Percentiles rank a stretch among this genome's conserved stretches.
Conservation (phyloP, 2,888 invertebrate genomes). For the Microplitis manilae region DNA sequence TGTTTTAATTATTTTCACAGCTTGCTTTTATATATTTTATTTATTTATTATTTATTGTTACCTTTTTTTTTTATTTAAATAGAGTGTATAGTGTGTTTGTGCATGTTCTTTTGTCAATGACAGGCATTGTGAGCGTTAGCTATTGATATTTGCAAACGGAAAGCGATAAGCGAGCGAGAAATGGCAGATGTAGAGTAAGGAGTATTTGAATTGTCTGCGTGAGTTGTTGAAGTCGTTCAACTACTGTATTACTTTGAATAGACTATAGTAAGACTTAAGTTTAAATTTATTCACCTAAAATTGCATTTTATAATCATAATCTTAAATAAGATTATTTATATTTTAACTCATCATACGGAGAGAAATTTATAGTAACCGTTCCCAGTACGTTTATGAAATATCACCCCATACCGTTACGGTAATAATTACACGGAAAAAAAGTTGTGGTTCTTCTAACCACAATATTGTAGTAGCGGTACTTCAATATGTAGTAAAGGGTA, state of each 20-base stretch:
- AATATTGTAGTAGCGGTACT: no score
- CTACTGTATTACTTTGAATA: background rate
- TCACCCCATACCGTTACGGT: no score
- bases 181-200: slow-evolving; percentile 9
- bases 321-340: no score
- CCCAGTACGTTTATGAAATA: no score
- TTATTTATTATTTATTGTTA: no score
- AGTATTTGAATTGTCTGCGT: slow-evolving; percentile 15
- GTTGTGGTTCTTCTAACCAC: no score
- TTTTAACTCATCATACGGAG: no score
- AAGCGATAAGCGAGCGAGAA: slow-evolving; percentile 15
- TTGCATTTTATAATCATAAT: no score
- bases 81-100: background rate
- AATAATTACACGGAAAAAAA: no score
- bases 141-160: slow-evolving; percentile 19
- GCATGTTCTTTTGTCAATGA: slow-evolving; percentile 10
- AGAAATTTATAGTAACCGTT: no score
- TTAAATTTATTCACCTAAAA: background rate
- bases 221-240: slow-evolving; percentile 1
- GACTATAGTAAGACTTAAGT: background rate
- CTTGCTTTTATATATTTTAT: background rate
- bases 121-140: slow-evolving; percentile 8
- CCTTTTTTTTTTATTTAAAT: background rate
- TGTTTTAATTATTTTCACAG: background rate
- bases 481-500: no score